Percentiles rank a stretch among this genome's conserved stretches.
These are phyloP conservation scores for Cataglyphis hispanica DNA, from an alignment of 1,140 invertebrate species.

Conservation along the genomic window DNA sequence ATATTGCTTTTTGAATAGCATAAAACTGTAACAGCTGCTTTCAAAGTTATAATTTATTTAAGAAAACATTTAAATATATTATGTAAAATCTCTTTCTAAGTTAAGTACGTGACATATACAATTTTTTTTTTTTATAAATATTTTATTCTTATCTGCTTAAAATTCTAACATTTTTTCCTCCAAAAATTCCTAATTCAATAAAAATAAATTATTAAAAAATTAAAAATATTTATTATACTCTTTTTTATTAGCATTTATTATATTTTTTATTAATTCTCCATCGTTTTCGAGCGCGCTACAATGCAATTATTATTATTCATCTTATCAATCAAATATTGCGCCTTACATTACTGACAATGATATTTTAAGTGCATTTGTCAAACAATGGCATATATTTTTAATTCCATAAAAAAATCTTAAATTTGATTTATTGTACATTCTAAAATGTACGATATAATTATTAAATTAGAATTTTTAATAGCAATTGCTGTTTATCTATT, in stretches of 20 bases:
- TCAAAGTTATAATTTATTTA: too few relatives aligned
- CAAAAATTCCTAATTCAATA: not conserved
- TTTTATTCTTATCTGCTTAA: not conserved
- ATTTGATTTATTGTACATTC: not conserved
- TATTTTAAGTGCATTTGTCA: slow-evolving; percentile 26
- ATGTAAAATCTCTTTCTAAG: too few relatives aligned
- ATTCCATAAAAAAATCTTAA: not conserved
- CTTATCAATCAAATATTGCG: slow-evolving; percentile 26
- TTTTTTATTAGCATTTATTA: not conserved
- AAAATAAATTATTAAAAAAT: not conserved
- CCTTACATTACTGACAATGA: slow-evolving; percentile 12
- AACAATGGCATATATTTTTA: not conserved
- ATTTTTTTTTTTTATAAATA: not conserved
- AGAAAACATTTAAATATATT: too few relatives aligned
- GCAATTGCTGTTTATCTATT: not conserved
- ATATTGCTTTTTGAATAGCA: too few relatives aligned
- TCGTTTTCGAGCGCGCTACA: slow-evolving; percentile 3
- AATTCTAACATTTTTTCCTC: not conserved
- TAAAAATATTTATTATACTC: not conserved
- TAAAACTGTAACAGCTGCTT: too few relatives aligned
- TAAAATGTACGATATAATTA: not conserved
- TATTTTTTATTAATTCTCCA: not conserved
- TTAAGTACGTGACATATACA: not conserved
- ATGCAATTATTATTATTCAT: slow-evolving; percentile 40
- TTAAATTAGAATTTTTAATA: too few relatives aligned